Base-by-base conservation (phyloP, 2,113 vertebrate species). In the Eublepharis macularius region DNA sequence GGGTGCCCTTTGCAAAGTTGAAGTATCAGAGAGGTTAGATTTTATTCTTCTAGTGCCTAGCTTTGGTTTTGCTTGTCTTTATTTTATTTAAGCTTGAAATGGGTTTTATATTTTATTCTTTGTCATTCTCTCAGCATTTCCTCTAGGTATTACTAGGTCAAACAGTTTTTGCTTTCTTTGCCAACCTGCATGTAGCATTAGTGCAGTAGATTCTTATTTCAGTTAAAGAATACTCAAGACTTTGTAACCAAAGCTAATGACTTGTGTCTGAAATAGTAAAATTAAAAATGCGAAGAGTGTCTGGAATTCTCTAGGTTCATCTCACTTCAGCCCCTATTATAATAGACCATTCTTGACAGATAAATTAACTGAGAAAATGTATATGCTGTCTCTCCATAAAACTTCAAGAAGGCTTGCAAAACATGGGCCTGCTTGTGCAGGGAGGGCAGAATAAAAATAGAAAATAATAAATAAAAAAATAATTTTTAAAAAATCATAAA, bases 51-150 rank as follows among this genome's bases (percentile, higher is more conserved):
- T 0, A 0, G 79, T 74, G 19, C 39, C 41, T 75, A n/a, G 19
- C 19, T 63, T n/a, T 45, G 3, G 4, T 10, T 51, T 85, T 87
- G 41, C 66, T 54, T 36, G 3, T 85, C 66, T 86, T 84, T 4
- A 68, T 83, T 39, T 82, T 83, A 74, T 26, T n/a, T 76, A 4
- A 1, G 8, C 82, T 78, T 89, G 79, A 76, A 86, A 92, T 63
- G 63, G 45, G 19, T 45, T 74, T 83, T 0, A 0, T 11, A 78
- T n/a, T 41, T 76, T 70, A 19, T 73, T 76, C 1, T 39, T 4
- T n/a, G 16, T 36, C 0, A 0, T n/a, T n/a, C 81, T 7, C 4
- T 29, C 0, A 83, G 83, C 60, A 80, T 82, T 78, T 78, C 54
- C 76, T 78, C 24, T 63, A 60, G 24, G 5, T 63, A 78, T 41